A percentile compares a stretch with the other conserved stretches of the same genome.
phyloP scores from a whole-genome alignment of 2,797 vertebrate genomes.

The Pseudomugil gertrudae region DNA sequence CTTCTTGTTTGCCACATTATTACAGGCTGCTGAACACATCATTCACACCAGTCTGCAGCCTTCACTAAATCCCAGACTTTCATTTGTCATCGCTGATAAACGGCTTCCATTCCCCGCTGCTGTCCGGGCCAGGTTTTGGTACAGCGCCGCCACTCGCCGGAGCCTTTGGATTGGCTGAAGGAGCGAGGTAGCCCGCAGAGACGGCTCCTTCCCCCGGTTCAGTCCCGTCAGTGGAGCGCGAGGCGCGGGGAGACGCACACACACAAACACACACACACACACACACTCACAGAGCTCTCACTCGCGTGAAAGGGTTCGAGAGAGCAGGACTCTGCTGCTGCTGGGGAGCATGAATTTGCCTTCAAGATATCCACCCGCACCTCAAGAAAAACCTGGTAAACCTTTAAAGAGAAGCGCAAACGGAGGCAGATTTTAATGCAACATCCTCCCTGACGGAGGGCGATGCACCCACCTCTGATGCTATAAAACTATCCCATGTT shows the following conservation, averaged over 20 bases:
- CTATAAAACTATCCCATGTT: slow-evolving; percentile 58
- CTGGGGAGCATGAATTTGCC: slow-evolving; percentile 72
- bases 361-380: slow-evolving; percentile 55
- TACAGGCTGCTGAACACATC: background rate
- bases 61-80: background rate
- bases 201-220: slow-evolving; percentile 62
- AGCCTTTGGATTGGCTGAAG: slow-evolving; percentile 81
- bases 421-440: slow-evolving; percentile 57
- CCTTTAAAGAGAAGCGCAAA: slow-evolving; percentile 25
- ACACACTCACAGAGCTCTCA: slow-evolving; percentile 24
- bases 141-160: slow-evolving; percentile 62
- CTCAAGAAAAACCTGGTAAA: slow-evolving; percentile 46
- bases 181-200: slow-evolving; percentile 73
- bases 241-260: slow-evolving; percentile 39
- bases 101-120: slow-evolving; percentile 57
- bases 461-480: slow-evolving; percentile 52
- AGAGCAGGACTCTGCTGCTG: slow-evolving; percentile 54
- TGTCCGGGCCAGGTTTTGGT: slow-evolving; percentile 78
- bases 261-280: too few species aligned
- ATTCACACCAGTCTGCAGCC: background rate
- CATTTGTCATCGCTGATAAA: slow-evolving; percentile 6
- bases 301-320: slow-evolving; percentile 54
- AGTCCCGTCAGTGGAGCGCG: slow-evolving; percentile 73
- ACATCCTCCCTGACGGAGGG: slow-evolving; percentile 52
- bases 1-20: background rate